Evolutionary conservation across 2,113 vertebrate species (phyloP).

Genomic region (Pedionomus torquatus): DNA sequence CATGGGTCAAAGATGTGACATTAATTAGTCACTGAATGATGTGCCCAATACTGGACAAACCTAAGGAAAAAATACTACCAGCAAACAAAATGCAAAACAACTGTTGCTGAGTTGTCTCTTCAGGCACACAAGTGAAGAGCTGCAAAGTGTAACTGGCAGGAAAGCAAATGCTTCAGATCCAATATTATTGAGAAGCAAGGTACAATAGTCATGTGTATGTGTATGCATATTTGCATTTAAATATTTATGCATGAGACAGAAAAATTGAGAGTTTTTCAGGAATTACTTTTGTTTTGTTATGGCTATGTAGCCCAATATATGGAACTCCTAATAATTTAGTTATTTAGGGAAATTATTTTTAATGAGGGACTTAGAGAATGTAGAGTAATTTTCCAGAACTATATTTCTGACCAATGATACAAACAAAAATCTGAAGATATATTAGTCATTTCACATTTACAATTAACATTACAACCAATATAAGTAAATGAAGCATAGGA

Average conservation of each 20-base stretch:
- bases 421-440: neutral
- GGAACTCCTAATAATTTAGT: neutral
- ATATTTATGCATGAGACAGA: neutral
- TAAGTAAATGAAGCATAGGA: neutral
- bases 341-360: neutral
- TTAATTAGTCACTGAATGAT: neutral
- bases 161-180: neutral
- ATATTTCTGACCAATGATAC: neutral
- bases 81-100: neutral
- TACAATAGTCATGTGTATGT: neutral
- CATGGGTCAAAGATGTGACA: neutral
- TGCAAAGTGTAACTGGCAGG: neutral
- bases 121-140: neutral
- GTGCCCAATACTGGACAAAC: neutral
- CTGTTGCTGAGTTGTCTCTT: neutral
- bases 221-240: neutral
- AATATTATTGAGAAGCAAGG: neutral
- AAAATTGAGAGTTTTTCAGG: neutral
- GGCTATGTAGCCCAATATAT: neutral
- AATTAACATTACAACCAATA: neutral
- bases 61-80: neutral
- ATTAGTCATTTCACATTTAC: neutral
- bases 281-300: neutral
- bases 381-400: neutral
- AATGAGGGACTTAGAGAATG: accelerated